Percentiles rank a stretch among this genome's conserved stretches.
Conservation (phyloP, 2,888 invertebrate species). For the Mythimna ferrago region DNA sequence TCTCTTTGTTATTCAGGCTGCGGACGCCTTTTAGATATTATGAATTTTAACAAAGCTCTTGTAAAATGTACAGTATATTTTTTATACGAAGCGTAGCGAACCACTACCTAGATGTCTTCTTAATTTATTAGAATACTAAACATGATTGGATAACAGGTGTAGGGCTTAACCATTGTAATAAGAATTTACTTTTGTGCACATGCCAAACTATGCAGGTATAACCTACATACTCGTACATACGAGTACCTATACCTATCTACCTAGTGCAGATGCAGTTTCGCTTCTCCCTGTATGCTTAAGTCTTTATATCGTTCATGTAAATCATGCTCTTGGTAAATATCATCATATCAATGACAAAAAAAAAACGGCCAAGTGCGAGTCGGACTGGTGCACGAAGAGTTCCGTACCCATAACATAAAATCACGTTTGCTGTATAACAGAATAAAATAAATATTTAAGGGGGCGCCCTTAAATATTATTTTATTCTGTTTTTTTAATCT, state of each 20-base stretch:
- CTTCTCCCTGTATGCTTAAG: not conserved
- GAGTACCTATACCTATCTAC: too few species aligned
- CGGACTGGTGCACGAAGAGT: too few species aligned
- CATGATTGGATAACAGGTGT: not conserved
- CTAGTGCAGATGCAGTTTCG: too few species aligned
- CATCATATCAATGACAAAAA: too few species aligned
- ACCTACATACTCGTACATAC: too few species aligned
- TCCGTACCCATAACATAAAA: too few species aligned
- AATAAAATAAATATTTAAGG: too few species aligned
- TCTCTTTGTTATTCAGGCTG: slow-evolving; percentile 22
- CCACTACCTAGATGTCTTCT: not conserved
- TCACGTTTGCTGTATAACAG: too few species aligned
- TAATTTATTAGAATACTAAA: slow-evolving; percentile 9
- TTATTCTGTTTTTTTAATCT: too few species aligned
- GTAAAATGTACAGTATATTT: not conserved
- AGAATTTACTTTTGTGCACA: not conserved
- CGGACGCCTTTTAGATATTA: slow-evolving; percentile 20
- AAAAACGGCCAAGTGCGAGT: too few species aligned
- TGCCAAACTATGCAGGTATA: not conserved
- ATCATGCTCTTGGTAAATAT: not conserved
- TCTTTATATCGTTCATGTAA: not conserved
- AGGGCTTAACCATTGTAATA: not conserved
- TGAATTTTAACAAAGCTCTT: slow-evolving; percentile 17
- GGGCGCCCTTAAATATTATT: too few species aligned
- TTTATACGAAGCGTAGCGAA: not conserved